Conservation (phyloP, 2,113 vertebrate genomes). For the Aspiorhynchus laticeps region DNA sequence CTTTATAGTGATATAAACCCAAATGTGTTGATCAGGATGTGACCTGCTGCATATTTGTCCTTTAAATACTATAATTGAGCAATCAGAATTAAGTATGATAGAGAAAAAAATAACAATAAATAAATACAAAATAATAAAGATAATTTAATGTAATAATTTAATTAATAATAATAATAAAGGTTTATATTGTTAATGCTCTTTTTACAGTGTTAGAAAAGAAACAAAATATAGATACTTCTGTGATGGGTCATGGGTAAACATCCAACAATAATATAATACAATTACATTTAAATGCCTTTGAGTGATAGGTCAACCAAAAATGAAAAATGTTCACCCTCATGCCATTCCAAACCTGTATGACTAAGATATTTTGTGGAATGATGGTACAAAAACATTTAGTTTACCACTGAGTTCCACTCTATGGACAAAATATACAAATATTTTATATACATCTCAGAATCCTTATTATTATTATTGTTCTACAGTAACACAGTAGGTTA, state of each 20-base stretch:
- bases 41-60: neutral
- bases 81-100: neutral
- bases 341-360: neutral
- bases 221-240: neutral
- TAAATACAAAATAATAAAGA: no score
- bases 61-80: neutral
- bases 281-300: no score
- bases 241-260: neutral
- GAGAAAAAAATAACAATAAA: neutral
- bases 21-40: neutral
- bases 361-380: neutral
- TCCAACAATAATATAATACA: neutral
- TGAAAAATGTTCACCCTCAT: neutral
- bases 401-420: neutral
- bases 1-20: neutral
- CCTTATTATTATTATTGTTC: neutral
- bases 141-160: no score
- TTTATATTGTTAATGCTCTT: neutral
- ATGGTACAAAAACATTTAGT: neutral
- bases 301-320: no score
- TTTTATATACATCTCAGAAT: neutral
- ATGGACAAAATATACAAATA: neutral
- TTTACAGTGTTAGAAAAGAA: neutral
- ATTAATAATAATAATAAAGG: no score
- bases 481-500: neutral